Base-by-base conservation (phyloP, 2,113 vertebrate genomes). In the Pachypanchax playfairii region DNA sequence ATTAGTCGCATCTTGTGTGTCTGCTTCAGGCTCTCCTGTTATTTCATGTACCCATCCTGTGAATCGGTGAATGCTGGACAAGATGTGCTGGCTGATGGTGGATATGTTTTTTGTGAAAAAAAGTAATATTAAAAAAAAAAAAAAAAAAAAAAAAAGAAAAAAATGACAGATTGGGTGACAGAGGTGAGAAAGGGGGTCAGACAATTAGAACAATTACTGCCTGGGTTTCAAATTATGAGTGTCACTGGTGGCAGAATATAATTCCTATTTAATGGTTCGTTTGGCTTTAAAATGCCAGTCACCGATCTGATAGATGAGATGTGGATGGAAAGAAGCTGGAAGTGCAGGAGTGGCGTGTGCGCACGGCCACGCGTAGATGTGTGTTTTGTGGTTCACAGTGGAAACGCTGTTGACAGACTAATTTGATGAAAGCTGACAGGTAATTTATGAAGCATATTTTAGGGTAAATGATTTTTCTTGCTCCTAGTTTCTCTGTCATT, bases 391-490 rank as follows among this genome's bases (percentile, higher is more conserved):
- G 31, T 64, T 65, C 70, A 24, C 53, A 55, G 42, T 69, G 53
- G 75, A 80, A 85, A 79, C 57, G 58, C 73, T 73, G 80, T 83
- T 82, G 79, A 85, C 73, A 62, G 75, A 41, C 71, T 83, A 69
- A 85, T 88, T 88, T 88, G 81, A 91, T 90, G 78, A 90, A 90
- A 90, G 73, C 78, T 92, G 89, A 88, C 86, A 91, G 89, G 84
- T 90, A 86, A 90, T 93, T 91, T 87, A 88, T 85, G 67, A 82
- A 91, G 79, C 87, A 89, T 90, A 91, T 90, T 92, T 90, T 87
- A 20, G 83, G 62, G 73, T 75, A 89, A 87, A 87, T 87, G 33
- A 82, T 86, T 84, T 90, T 87, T 65, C 72, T 78, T 46, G 52
- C 39, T 61, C 38, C 59, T 66, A 61, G 78, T 69, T 83, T 68